These are phyloP conservation scores for Onychostoma macrolepis DNA, from an alignment of 2,113 vertebrate genomes.

Conservation along the genomic window DNA sequence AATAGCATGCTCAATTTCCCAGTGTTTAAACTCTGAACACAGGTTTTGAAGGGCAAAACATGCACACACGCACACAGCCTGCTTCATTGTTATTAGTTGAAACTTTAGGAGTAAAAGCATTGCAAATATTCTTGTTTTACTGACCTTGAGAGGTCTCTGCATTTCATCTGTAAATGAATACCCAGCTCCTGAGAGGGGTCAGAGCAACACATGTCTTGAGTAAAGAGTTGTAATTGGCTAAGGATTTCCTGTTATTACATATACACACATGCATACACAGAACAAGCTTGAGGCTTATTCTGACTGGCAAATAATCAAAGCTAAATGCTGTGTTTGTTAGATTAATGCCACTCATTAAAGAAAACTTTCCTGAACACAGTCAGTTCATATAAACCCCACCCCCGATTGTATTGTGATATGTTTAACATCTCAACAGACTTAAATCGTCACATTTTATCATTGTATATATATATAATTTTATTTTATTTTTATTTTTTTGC, in stretches of 20 bases:
- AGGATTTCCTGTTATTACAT: not conserved
- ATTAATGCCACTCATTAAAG: too few species aligned
- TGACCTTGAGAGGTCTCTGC: conserved; percentile 13
- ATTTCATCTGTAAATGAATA: conserved; percentile 23
- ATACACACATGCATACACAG: not conserved
- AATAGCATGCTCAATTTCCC: not conserved
- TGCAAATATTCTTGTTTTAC: not conserved
- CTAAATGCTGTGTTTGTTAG: not conserved
- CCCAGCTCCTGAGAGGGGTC: not conserved
- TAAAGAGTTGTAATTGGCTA: conserved; percentile 1
- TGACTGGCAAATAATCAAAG: conserved; percentile 10
- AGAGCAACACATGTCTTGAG: conserved; percentile 1
- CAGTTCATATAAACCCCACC: too few species aligned
- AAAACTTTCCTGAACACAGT: too few species aligned
- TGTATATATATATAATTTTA: too few species aligned
- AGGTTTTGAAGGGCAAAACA: not conserved
- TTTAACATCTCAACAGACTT: too few species aligned
- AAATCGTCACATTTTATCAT: too few species aligned
- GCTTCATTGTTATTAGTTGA: not conserved
- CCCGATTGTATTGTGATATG: too few species aligned
- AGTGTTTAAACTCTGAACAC: conserved; percentile 3
- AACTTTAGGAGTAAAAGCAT: not conserved
- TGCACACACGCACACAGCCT: not conserved
- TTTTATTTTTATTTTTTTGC: too few species aligned
- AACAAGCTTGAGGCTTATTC: conserved; percentile 17